phyloP scores from a whole-genome alignment of 2,113 vertebrate genomes.

The Upupa epops region DNA sequence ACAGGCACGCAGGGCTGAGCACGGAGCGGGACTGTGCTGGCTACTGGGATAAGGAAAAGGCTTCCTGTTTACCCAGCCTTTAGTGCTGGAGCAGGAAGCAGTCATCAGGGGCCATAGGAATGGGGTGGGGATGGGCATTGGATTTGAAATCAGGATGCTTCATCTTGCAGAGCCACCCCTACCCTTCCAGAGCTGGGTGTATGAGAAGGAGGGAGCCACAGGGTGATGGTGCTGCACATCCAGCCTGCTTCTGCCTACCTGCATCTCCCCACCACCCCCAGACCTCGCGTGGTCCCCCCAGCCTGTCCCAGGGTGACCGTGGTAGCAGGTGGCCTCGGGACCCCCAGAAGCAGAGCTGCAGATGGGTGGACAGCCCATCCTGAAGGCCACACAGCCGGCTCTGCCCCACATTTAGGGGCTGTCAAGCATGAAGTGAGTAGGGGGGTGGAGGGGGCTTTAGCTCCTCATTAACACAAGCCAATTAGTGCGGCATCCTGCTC shows the following conservation, averaged over 20 bases:
- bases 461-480: neutral
- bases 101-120: neutral
- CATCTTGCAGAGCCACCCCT: fast-evolving
- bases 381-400: neutral
- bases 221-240: neutral
- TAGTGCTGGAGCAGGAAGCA: neutral
- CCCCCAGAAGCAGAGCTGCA: neutral
- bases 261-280: too few relatives aligned
- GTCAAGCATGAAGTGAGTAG: neutral
- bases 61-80: constrained; percentile 13
- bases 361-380: neutral
- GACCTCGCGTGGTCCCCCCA: neutral
- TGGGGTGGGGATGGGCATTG: neutral
- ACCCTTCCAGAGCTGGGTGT: too few relatives aligned
- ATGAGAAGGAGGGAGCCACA: too few relatives aligned
- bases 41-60: neutral
- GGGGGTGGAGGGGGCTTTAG: neutral
- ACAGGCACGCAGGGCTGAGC: fast-evolving
- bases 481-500: neutral
- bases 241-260: neutral
- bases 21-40: fast-evolving
- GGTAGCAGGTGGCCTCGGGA: neutral
- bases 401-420: neutral
- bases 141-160: neutral
- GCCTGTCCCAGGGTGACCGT: neutral